These are phyloP conservation scores for Drosophila yakuba DNA, from an alignment of 1,140 invertebrate genomes.

Conservation along the genomic window DNA sequence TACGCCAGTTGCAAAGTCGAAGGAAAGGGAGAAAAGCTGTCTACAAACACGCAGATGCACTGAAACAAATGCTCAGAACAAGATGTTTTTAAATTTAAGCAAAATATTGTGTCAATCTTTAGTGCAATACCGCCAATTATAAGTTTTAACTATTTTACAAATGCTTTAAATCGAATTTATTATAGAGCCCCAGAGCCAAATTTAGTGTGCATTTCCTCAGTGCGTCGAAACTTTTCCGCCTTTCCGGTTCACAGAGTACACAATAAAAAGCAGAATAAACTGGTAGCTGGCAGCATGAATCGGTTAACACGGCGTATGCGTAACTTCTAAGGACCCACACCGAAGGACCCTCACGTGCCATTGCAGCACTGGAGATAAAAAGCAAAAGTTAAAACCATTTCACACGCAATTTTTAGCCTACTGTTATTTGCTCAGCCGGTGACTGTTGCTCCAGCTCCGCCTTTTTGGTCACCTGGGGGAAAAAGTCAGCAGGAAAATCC, in stretches of 20 bases:
- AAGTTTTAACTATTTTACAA: background rate
- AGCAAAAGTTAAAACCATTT: slow-evolving; percentile 83
- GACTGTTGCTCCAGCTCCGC: slow-evolving; percentile 48
- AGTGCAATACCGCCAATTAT: background rate
- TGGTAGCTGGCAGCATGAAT: slow-evolving; percentile 34
- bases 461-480: slow-evolving; percentile 54
- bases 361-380: slow-evolving; percentile 75
- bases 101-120: background rate
- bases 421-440: slow-evolving; percentile 49
- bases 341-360: slow-evolving; percentile 53
- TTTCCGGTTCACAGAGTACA: slow-evolving; percentile 8
- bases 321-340: slow-evolving; percentile 62
- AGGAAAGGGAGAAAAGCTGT: slow-evolving; percentile 5
- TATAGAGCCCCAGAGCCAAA: background rate
- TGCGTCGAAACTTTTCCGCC: slow-evolving; percentile 2
- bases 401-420: slow-evolving; percentile 77
- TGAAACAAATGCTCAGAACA: background rate
- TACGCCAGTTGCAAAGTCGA: slow-evolving; percentile 5
- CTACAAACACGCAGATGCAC: slow-evolving; percentile 12
- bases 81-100: background rate
- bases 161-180: background rate
- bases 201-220: background rate
- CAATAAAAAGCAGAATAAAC: slow-evolving; percentile 33
- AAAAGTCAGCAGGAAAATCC: slow-evolving; percentile 31
- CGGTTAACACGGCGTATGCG: slow-evolving; percentile 67